Conservation (phyloP, 2,113 vertebrate species). For the Microtus richardsoni region DNA sequence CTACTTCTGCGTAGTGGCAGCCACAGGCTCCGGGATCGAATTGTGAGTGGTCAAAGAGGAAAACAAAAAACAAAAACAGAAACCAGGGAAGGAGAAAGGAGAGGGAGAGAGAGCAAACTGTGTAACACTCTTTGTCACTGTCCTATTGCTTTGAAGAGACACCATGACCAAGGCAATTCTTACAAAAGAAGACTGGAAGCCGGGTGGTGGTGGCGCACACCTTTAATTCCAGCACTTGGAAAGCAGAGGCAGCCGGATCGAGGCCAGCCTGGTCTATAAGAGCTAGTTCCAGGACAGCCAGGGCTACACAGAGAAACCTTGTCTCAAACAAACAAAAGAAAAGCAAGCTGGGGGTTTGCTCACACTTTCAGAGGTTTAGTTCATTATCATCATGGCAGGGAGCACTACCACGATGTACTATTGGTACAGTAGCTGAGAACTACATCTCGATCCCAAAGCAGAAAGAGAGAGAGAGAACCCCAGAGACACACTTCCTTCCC, state of each 20-base stretch:
- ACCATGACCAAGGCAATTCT: background rate
- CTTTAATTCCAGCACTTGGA: too few relatives aligned
- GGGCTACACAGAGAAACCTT: too few relatives aligned
- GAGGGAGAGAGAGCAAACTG: background rate
- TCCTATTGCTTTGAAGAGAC: background rate
- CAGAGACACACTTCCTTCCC: background rate
- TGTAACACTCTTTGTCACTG: background rate
- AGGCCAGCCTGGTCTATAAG: too few relatives aligned
- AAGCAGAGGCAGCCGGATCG: too few relatives aligned
- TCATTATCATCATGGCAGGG: background rate
- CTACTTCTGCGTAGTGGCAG: background rate
- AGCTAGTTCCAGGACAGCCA: too few relatives aligned
- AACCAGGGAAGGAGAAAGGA: background rate
- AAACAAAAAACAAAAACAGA: background rate
- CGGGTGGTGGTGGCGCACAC: accelerated
- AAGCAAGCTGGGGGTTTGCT: background rate
- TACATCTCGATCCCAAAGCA: background rate
- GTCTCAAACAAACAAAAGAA: too few relatives aligned
- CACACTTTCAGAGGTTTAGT: background rate
- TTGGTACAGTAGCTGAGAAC: background rate
- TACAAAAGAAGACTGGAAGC: background rate
- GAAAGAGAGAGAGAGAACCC: background rate
- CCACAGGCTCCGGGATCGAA: background rate
- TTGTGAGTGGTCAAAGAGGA: background rate
- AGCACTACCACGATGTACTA: background rate